Evolutionary conservation across 2,797 vertebrate genomes (phyloP), one percentile per base, ranked within the genome.

Genomic region (Rachycentron canadum): DNA sequence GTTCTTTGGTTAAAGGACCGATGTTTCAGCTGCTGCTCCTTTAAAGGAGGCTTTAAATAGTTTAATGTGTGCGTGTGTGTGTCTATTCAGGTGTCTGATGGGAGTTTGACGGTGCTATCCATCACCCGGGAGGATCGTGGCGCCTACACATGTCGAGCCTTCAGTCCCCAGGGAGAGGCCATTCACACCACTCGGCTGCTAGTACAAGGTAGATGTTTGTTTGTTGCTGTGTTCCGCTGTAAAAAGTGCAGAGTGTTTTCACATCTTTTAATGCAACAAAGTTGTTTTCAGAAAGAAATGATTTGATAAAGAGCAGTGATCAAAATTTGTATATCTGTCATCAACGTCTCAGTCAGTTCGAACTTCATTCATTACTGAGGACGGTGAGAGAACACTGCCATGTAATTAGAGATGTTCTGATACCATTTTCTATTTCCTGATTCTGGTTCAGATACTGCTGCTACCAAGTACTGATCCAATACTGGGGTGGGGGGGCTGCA

Each of bases 111-210:
- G 0, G 96, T 99, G 92, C 92, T 95, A 60, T 96, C 96, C 4
- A 87, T 99, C 90, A 97, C 86, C 66, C 96, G 98, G 64, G 95
- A 98, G 78, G 98, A 99, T 93, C 92, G 98, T 78, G 98, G 98
- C 21, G 96, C 97, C 68, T 99, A 99, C 77, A 97, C 95, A 17
- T 99, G 98, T 93, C 96, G 98, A 66, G 98, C 98, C 0, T 97
- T 97, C 91, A 99, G 97, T 80, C 97, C 97, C 84, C 98, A 99
- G 82, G 98, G 98, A 73, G 98, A 99, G 93, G 97, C 96, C n/a
- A 89, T 98, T 78, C 98, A 99, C 87, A 99, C 97, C 66, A 99
- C 98, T 41, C 96, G 98, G 84, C 95, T 99, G 90, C 97, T 99
- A 4, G 98, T 99, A 19, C 98, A 99, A 97, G 98, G 98, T 94